Percentiles rank a stretch among this genome's conserved stretches.
Conservation (phyloP, 2,888 invertebrate genomes). For the Sinodicranocentrus sp. region DNA sequence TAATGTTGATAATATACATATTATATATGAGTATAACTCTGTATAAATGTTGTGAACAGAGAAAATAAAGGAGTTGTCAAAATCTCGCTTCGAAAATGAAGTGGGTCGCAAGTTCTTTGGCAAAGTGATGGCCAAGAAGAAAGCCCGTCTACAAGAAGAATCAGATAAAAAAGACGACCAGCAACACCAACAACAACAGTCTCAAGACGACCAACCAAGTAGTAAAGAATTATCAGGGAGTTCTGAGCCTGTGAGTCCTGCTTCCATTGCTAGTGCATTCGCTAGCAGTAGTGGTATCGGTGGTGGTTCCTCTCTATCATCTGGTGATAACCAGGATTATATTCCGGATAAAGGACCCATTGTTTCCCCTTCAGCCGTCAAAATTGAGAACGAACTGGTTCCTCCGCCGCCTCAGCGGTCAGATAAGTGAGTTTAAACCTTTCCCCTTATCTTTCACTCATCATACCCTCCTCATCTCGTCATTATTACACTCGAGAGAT, state of each 20-base stretch:
- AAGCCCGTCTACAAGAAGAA: conserved; percentile 59
- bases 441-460: conserved; percentile 17
- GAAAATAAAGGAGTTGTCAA: conserved; percentile 60
- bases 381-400: conserved; percentile 67
- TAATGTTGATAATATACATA: background rate
- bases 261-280: conserved; percentile 54
- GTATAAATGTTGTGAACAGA: conserved; percentile 54
- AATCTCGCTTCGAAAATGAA: conserved; percentile 68
- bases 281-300: conserved; percentile 53
- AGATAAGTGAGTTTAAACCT: conserved; percentile 61
- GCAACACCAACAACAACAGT: conserved; percentile 39
- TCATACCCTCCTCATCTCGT: background rate
- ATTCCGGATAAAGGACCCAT: conserved; percentile 59
- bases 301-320: conserved; percentile 47
- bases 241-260: conserved; percentile 66
- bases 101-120: conserved; percentile 70
- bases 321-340: conserved; percentile 62
- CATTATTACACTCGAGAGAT: conserved; percentile 25
- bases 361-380: conserved; percentile 43
- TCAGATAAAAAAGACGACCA: conserved; percentile 53
- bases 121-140: conserved; percentile 73
- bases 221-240: conserved; percentile 67
- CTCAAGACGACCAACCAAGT: conserved; percentile 55
- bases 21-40: conserved; percentile 16
- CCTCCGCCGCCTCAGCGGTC: conserved; percentile 60